Conservation (phyloP, 2,113 vertebrate species). For the Aldabrachelys gigantea region DNA sequence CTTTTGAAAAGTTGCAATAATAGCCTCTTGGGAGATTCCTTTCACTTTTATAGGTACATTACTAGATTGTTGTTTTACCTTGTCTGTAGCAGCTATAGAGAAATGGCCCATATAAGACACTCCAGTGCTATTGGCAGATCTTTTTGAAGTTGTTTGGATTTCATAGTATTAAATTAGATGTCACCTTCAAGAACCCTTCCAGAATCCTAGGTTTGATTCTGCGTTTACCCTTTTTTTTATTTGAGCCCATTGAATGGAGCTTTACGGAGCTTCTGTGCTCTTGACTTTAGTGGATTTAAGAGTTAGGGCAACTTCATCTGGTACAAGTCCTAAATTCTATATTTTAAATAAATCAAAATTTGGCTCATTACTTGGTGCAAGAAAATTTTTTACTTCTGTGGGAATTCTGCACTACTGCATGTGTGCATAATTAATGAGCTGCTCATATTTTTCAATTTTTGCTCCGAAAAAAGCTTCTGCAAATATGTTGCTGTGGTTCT, state of each 20-base stretch:
- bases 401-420: no score
- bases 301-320: not conserved
- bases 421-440: no score
- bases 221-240: not conserved
- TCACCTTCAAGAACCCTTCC: not conserved
- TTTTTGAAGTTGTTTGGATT: not conserved
- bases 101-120: not conserved
- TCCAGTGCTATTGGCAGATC: not conserved
- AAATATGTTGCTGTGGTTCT: no score
- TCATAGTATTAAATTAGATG: not conserved
- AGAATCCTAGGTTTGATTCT: not conserved
- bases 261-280: not conserved
- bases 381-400: not conserved
- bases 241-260: not conserved
- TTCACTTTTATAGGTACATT: not conserved
- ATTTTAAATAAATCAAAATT: not conserved
- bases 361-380: not conserved
- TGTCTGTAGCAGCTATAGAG: not conserved
- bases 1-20: not conserved
- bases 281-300: not conserved
- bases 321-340: not conserved
- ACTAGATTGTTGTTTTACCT: not conserved
- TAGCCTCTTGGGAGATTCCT: not conserved
- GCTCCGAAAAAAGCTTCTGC: no score
- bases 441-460: no score